Percentiles rank a stretch among this genome's conserved stretches.
Conservation (phyloP, 2,888 invertebrate species). For the Busseola fusca region DNA sequence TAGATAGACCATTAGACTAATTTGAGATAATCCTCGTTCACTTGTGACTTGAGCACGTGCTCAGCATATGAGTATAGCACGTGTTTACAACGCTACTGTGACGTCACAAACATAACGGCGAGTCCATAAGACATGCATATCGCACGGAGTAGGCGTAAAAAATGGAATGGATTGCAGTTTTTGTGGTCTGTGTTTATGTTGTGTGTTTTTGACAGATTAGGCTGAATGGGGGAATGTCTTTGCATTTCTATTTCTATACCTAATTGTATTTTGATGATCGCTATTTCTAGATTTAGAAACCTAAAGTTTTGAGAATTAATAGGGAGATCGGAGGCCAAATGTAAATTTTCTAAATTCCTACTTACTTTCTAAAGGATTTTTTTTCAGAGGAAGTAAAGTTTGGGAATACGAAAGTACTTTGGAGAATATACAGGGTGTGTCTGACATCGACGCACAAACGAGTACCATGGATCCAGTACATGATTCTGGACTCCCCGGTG, state of each 20-base stretch:
- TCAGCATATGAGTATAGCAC: conserved; percentile 40
- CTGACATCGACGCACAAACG: too few relatives aligned
- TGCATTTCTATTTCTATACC: background rate
- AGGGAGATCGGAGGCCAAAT: background rate
- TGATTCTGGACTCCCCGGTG: too few relatives aligned
- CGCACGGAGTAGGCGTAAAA: conserved; percentile 28
- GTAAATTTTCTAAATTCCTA: background rate
- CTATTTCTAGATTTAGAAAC: background rate
- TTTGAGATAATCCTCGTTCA: conserved; percentile 39
- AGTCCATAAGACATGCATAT: conserved; percentile 34
- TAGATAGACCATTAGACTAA: conserved; percentile 9
- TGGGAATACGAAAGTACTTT: background rate
- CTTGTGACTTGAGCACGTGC: conserved; percentile 43
- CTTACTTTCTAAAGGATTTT: background rate
- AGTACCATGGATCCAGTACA: too few relatives aligned
- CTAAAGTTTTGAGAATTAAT: background rate
- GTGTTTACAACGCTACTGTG: conserved; percentile 42
- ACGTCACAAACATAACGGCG: conserved; percentile 42
- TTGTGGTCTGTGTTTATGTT: conserved; percentile 41
- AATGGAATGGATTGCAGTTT: conserved; percentile 26
- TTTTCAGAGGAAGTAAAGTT: background rate
- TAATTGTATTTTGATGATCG: background rate
- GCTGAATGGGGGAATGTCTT: conserved; percentile 6
- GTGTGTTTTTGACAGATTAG: conserved; percentile 36
- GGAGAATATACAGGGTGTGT: too few relatives aligned